Conservation (phyloP, 2,888 invertebrate genomes). For the Julus scanicus region DNA sequence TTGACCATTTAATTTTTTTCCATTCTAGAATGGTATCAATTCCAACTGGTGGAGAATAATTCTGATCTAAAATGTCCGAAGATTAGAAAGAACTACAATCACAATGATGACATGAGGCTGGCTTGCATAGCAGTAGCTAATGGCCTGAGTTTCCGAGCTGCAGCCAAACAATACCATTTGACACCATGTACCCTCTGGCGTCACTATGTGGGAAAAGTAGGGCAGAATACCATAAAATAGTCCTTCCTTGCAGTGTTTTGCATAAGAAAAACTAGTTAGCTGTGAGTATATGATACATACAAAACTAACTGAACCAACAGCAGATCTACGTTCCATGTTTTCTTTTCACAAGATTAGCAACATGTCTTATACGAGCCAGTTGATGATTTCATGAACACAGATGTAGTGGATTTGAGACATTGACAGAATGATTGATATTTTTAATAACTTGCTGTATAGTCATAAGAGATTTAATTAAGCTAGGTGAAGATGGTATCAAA, state of each 20-base stretch:
- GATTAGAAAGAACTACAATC: slow-evolving; percentile 17
- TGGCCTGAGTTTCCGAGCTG: slow-evolving; percentile 46
- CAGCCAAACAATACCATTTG: slow-evolving; percentile 7
- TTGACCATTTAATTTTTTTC: slow-evolving; percentile 14
- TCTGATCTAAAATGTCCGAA: slow-evolving; percentile 21
- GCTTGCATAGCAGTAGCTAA: slow-evolving; percentile 48
- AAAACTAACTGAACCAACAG: too few species aligned
- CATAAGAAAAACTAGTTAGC: not conserved
- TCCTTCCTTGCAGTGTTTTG: not conserved
- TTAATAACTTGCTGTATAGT: too few species aligned
- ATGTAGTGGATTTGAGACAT: too few species aligned
- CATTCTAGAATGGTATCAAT: slow-evolving; percentile 36
- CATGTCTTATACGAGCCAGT: too few species aligned
- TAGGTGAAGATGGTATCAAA: too few species aligned
- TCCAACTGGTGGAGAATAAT: not conserved
- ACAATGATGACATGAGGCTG: slow-evolving; percentile 33
- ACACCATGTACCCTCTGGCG: slow-evolving; percentile 46
- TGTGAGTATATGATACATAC: not conserved
- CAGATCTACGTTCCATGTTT: not conserved
- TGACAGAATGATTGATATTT: too few species aligned
- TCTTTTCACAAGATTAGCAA: not conserved
- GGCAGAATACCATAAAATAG: not conserved
- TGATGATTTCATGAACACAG: too few species aligned
- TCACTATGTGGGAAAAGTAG: slow-evolving; percentile 44
- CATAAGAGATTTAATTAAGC: too few species aligned